Evolutionary conservation across 1,140 invertebrate genomes (phyloP).

Genomic region (Pomacea maculata): DNA sequence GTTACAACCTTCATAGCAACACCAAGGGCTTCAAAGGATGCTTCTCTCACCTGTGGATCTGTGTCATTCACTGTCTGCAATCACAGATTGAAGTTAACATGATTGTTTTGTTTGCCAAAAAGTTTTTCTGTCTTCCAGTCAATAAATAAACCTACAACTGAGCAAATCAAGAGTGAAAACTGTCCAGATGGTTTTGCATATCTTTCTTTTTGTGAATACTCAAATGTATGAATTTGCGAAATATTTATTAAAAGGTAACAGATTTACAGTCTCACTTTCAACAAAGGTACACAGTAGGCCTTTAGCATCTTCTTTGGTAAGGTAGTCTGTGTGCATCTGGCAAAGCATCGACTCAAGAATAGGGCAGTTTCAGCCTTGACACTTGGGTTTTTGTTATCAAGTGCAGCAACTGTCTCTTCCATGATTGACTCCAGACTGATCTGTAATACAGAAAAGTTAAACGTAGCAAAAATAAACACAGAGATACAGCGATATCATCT

Average conservation of each 20-base stretch:
- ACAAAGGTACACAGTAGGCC: conserved; percentile 78
- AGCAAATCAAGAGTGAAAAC: not conserved
- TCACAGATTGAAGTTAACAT: not conserved
- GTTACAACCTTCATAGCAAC: conserved; percentile 93
- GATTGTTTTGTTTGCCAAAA: not conserved
- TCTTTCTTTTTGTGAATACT: no score
- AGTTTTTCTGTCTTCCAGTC: no score
- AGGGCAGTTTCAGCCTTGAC: conserved; percentile 91
- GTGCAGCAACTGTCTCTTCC: conserved; percentile 83
- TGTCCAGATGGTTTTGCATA: no score
- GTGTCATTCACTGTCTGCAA: conserved; percentile 79
- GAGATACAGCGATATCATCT: no score
- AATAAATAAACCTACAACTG: not conserved
- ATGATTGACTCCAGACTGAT: conserved; percentile 86
- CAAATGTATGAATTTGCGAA: no score
- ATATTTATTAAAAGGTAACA: not conserved
- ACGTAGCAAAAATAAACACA: no score
- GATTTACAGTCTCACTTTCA: conserved; percentile 70
- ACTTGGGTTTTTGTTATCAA: conserved; percentile 94
- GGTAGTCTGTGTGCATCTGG: conserved; percentile 79
- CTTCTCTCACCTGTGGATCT: conserved; percentile 65
- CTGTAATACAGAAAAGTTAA: conserved; percentile 60
- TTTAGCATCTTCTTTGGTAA: conserved; percentile 95
- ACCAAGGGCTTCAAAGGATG: conserved; percentile 82
- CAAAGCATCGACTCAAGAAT: conserved; percentile 87